A percentile compares a stretch with the other conserved stretches of the same genome.
phyloP scores from a whole-genome alignment of 2,113 vertebrate species.

The Nibea albiflora region DNA sequence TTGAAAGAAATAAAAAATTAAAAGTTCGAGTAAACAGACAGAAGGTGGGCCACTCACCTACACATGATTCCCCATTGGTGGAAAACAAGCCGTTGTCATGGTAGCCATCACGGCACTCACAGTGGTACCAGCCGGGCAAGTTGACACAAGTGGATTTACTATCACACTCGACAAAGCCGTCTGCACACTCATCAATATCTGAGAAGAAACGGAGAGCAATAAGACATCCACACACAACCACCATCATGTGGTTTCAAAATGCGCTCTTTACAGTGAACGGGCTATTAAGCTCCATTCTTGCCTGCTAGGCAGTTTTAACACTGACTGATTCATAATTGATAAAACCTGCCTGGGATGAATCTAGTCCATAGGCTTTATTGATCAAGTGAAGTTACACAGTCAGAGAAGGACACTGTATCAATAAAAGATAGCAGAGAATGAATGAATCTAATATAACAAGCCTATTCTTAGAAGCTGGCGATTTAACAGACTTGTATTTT shows the following conservation, averaged over 20 bases:
- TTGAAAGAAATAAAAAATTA: too few relatives aligned
- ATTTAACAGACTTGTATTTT: background rate
- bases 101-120: constrained; percentile 97
- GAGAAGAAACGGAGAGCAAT: constrained; percentile 12
- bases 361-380: constrained; percentile 56
- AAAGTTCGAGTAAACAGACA: background rate
- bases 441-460: constrained; percentile 57
- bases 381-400: constrained; percentile 53
- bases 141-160: constrained; percentile 96
- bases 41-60: constrained; percentile 86
- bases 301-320: constrained; percentile 45
- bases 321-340: constrained; percentile 66
- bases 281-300: constrained; percentile 38
- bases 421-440: constrained; percentile 50
- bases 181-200: constrained; percentile 98
- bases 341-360: constrained; percentile 50
- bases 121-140: constrained; percentile 99
- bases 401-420: constrained; percentile 51
- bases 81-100: constrained; percentile 98
- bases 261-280: constrained; percentile 15
- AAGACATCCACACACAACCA: constrained; percentile 7
- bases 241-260: constrained; percentile 23
- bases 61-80: constrained; percentile 93
- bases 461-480: constrained; percentile 21
- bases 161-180: constrained; percentile 97